These are phyloP conservation scores for Elachura formosa DNA, from an alignment of 2,113 vertebrate genomes.

Conservation along the genomic window DNA sequence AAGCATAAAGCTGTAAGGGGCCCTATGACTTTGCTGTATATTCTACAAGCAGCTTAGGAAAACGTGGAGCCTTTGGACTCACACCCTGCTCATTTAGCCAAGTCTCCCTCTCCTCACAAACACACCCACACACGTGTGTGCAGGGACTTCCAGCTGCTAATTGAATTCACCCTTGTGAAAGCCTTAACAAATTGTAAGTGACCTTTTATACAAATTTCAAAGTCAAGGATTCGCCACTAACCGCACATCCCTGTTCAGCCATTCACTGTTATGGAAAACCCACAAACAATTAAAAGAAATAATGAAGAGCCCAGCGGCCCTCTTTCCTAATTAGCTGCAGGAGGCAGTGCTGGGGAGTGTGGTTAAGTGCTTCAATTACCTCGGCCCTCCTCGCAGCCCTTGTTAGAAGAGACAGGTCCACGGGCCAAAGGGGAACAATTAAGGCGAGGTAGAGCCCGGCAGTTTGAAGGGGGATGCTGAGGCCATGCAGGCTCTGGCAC, in stretches of 20 bases:
- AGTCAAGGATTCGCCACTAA: conserved; percentile 23
- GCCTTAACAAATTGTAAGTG: conserved; percentile 64
- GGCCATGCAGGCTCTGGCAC: not conserved
- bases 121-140: not conserved
- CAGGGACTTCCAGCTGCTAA: not conserved
- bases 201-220: conserved; percentile 60
- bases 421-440: conserved; percentile 68
- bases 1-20: not conserved
- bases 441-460: conserved; percentile 39
- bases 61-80: not conserved
- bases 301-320: conserved; percentile 59
- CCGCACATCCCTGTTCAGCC: conserved; percentile 35
- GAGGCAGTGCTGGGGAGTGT: conserved; percentile 51
- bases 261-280: conserved; percentile 66
- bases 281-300: conserved; percentile 75
- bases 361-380: conserved; percentile 66
- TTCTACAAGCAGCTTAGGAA: not conserved
- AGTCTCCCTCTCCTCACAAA: not conserved
- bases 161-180: conserved; percentile 63
- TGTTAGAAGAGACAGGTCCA: conserved; percentile 62
- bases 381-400: conserved; percentile 42
- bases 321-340: conserved; percentile 70
- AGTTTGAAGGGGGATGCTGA: not conserved
- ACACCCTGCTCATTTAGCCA: not conserved
- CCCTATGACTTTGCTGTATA: not conserved